Conservation (phyloP, 2,888 invertebrate genomes). For the Drosophila prolongata region DNA sequence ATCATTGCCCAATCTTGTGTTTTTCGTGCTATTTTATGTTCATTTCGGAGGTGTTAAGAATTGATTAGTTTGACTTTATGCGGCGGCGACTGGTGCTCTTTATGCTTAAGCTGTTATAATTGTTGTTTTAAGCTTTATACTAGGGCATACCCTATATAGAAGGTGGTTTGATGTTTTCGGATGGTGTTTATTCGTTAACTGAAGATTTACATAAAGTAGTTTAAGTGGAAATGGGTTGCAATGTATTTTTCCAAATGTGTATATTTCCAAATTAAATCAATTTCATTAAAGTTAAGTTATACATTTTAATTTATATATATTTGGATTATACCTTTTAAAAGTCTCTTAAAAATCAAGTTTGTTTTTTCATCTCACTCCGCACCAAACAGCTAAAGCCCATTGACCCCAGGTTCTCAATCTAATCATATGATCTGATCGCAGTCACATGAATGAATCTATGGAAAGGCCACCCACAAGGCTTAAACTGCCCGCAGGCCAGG, state of each 20-base stretch:
- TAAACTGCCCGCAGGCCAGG: slow-evolving; percentile 21
- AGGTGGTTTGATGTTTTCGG: not conserved
- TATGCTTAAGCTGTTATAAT: slow-evolving; percentile 53
- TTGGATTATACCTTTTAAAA: too few relatives aligned
- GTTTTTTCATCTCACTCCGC: too few relatives aligned
- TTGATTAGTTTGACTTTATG: slow-evolving; percentile 43
- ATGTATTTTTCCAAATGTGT: too few relatives aligned
- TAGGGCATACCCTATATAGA: slow-evolving; percentile 18
- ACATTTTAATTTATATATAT: not conserved
- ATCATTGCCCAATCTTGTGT: slow-evolving; percentile 57
- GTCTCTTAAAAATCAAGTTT: not conserved
- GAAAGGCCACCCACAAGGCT: slow-evolving; percentile 35
- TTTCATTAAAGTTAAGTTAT: not conserved
- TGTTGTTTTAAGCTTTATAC: slow-evolving; percentile 4
- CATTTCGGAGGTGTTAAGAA: slow-evolving; percentile 41
- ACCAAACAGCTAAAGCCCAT: slow-evolving; percentile 1
- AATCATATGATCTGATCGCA: slow-evolving; percentile 7
- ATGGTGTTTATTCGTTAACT: too few relatives aligned
- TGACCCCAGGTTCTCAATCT: slow-evolving; percentile 30
- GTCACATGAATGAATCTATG: slow-evolving; percentile 17
- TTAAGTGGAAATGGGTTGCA: not conserved
- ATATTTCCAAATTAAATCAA: too few relatives aligned
- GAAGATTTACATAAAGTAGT: not conserved
- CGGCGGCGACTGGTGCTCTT: slow-evolving; percentile 47
- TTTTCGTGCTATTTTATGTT: slow-evolving; percentile 31